These are phyloP conservation scores for Chlamydotis undulata DNA, from an alignment of 2,113 vertebrate genomes.

Conservation along the genomic window DNA sequence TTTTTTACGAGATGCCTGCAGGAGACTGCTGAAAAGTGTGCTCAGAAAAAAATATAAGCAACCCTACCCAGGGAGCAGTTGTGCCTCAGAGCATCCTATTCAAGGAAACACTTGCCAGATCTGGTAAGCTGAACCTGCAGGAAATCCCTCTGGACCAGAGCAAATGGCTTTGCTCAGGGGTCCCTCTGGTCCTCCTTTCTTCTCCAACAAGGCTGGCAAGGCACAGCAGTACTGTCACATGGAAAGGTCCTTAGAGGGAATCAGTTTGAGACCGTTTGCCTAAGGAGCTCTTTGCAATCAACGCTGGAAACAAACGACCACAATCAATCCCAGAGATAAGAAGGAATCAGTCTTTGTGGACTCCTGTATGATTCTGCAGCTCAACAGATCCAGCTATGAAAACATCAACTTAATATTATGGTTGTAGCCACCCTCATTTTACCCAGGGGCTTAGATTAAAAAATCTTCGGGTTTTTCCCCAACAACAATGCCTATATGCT, in stretches of 20 bases:
- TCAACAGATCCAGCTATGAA: background rate
- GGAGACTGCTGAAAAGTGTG: background rate
- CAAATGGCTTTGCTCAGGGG: background rate
- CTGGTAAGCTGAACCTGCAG: background rate
- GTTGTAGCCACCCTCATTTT: background rate
- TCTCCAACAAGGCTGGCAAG: background rate
- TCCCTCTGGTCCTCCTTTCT: background rate
- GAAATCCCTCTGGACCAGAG: background rate
- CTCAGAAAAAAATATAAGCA: background rate
- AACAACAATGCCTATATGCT: background rate
- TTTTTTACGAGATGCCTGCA: background rate
- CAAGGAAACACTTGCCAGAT: background rate
- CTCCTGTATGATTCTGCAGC: background rate
- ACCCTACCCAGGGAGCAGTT: background rate
- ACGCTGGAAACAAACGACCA: background rate
- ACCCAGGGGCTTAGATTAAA: background rate
- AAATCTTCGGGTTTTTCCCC: background rate
- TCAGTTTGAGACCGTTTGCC: fast-evolving
- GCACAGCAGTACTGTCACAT: background rate
- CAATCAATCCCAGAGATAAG: background rate
- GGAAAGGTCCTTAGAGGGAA: background rate
- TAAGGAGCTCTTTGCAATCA: background rate
- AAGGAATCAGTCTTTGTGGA: background rate
- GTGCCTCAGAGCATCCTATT: background rate
- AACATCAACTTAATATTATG: background rate